phyloP scores from a whole-genome alignment of 2,113 vertebrate species.

The Aegithalos caudatus region DNA sequence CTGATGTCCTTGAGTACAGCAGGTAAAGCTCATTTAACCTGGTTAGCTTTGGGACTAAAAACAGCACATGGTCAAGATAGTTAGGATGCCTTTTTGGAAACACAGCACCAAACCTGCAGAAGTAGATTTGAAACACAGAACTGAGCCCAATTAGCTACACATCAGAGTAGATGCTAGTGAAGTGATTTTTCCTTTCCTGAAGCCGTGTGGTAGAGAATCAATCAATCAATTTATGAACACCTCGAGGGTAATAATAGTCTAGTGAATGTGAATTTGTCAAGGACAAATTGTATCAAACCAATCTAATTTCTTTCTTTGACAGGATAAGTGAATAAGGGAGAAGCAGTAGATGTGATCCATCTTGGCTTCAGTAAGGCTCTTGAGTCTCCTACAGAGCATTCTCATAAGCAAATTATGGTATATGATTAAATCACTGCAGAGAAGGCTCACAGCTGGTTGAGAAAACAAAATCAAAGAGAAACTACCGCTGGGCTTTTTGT shows the following conservation, averaged over 20 bases:
- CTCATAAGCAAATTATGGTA: conserved; percentile 45
- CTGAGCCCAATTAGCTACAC: not conserved
- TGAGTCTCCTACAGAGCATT: conserved; percentile 10
- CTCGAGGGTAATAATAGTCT: conserved; percentile 55
- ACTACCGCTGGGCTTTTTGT: not conserved
- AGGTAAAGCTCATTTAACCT: not conserved
- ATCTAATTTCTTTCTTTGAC: conserved; percentile 63
- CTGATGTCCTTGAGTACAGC: not conserved
- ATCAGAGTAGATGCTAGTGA: not conserved
- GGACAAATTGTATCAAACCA: conserved; percentile 65
- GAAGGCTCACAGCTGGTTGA: conserved; percentile 19
- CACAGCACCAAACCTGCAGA: not conserved
- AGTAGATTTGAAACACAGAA: not conserved
- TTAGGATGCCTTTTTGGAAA: not conserved
- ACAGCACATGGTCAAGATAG: not conserved
- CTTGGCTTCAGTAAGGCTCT: conserved; percentile 47
- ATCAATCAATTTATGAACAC: conserved; percentile 62
- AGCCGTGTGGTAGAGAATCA: not conserved
- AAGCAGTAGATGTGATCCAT: conserved; percentile 48
- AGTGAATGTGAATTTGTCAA: conserved; percentile 58
- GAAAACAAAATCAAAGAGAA: conserved; percentile 31
- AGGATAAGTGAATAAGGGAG: conserved; percentile 53
- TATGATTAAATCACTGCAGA: conserved; percentile 53
- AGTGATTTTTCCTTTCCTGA: conserved; percentile 36
- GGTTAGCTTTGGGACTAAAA: not conserved